These are phyloP conservation scores for Scortum barcoo DNA, from an alignment of 2,113 vertebrate genomes.

Conservation along the genomic window DNA sequence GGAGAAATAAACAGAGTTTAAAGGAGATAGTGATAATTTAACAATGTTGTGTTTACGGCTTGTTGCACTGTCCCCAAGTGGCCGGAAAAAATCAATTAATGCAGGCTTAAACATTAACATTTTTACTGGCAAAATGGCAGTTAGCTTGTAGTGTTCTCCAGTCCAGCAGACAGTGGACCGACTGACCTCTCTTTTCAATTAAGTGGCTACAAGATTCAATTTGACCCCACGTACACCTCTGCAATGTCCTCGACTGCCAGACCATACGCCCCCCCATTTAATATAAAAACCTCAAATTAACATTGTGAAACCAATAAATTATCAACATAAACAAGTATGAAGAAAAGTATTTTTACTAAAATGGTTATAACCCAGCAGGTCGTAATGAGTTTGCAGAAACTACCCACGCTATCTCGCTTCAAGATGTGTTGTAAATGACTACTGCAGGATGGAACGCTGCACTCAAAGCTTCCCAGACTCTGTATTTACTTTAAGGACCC, in stretches of 20 bases:
- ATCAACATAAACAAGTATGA: neutral
- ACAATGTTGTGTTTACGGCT: neutral
- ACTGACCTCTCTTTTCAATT: neutral
- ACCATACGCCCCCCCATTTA: neutral
- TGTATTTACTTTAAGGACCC: conserved; percentile 66
- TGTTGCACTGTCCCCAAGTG: neutral
- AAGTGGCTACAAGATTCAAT: conserved; percentile 1
- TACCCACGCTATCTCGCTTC: conserved; percentile 6
- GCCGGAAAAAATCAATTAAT: neutral
- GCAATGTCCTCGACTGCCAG: neutral
- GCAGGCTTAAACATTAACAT: neutral
- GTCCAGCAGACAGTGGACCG: neutral
- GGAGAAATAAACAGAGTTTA: too few relatives aligned
- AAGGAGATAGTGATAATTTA: neutral
- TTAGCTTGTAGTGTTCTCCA: neutral
- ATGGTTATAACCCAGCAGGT: neutral
- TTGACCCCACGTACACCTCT: conserved; percentile 9
- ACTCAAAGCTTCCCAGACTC: conserved; percentile 48
- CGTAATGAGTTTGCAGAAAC: conserved; percentile 28
- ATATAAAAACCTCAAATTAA: neutral
- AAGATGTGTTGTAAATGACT: conserved; percentile 44
- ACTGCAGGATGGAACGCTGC: conserved; percentile 23
- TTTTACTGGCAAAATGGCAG: neutral
- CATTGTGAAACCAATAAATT: neutral
- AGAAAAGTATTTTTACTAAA: neutral